A percentile compares a stretch with the other conserved stretches of the same genome.
phyloP scores from a whole-genome alignment of 2,797 vertebrate genomes.

The Falco biarmicus region DNA sequence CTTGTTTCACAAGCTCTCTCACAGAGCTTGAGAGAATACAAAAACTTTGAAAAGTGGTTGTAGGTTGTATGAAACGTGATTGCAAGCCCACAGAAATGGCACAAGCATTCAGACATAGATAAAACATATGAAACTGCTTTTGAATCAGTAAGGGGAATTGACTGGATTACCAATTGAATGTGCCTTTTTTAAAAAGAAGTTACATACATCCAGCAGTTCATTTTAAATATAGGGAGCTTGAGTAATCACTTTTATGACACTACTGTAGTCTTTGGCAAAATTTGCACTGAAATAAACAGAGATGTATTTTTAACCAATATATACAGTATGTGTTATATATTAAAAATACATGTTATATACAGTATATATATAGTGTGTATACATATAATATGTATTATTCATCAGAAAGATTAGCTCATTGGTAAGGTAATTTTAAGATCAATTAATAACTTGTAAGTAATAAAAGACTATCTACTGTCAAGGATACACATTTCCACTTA shows the following conservation, averaged over 20 bases:
- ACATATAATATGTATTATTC: background rate
- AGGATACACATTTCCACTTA: background rate
- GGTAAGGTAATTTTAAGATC: background rate
- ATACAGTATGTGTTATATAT: background rate
- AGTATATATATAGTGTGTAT: fast-evolving
- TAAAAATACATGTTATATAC: background rate
- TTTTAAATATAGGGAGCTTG: background rate
- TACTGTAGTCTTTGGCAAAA: background rate
- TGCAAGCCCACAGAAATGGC: background rate
- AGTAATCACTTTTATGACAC: background rate
- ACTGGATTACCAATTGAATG: background rate
- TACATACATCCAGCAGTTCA: background rate
- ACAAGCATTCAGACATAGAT: background rate
- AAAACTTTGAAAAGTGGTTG: background rate
- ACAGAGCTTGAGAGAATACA: background rate
- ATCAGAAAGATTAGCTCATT: background rate
- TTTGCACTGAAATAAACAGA: fast-evolving
- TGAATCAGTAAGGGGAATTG: background rate
- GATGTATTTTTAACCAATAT: background rate
- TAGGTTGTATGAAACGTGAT: background rate
- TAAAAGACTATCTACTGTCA: background rate
- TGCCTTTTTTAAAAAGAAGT: background rate
- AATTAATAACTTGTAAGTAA: background rate
- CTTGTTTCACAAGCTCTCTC: background rate
- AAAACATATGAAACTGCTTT: background rate